Base-by-base conservation (phyloP, 2,797 vertebrate species). In the Dicrostonyx torquatus region DNA sequence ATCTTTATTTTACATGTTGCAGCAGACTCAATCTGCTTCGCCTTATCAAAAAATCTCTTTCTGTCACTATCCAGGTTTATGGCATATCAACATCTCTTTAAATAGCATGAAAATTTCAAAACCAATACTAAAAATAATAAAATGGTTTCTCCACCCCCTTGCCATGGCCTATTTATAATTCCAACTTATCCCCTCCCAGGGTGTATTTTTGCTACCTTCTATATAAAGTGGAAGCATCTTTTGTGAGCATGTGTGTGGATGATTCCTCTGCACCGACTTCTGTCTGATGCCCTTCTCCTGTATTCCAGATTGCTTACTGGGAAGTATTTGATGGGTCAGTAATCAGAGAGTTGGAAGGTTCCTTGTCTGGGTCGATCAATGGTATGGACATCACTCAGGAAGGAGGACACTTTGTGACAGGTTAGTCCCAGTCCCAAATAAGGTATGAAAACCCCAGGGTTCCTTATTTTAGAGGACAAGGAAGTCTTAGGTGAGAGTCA, bases 261-360 rank as follows among this genome's bases (percentile, higher is more conserved):
- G 89, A 64, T 75, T 78, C 89, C 48, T 31, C 73, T 24, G 77
- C 89, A 40, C 73, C 15, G 50, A 86, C 22, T 76, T 55, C 66
- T 48, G 78, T 64, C 78, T 68, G 7, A 78, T 12, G 22, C 78
- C 89, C 96, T 84, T 94, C 80, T 72, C 93, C 73, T 95, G 40
- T 66, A 91, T 97, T 97, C 86, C 97, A 99, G 99, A 98, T 99
- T 48, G 98, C 97, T 31, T 99, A 99, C 98, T 99, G 99, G 99
- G 99, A 99, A 20, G 98, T 99, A 43, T 98, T 97, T 64, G 99
- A 99, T 2, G 99, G 99, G 29, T 98, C 98, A 0, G 96, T 97
- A 37, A 98, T 99, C 98, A 98, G 99, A 98, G 98, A 99, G 80
- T 85, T 99, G 82, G 99, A 99, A 87, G 99, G 98, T 40, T 99